Base-by-base conservation (phyloP, 2,888 invertebrate species). In the Choristoneura rosaceana region DNA sequence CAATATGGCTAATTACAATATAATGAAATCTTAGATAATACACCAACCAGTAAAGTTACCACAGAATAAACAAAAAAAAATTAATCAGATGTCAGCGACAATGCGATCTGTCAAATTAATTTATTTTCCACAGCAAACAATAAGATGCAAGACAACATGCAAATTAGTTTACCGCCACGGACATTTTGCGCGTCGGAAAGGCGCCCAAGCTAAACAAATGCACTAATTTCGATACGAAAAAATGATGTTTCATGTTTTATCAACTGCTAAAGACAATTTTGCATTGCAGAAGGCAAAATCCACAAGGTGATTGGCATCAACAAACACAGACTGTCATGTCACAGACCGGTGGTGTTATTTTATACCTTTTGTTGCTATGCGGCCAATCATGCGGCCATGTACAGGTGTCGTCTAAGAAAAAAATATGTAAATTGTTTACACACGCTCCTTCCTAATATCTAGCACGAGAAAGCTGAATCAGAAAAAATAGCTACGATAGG, bases 301-400 rank as follows among this genome's bases (percentile, higher is more conserved):
- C 62, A 71, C 71, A 71, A 58, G 55, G 47, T 71, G 71, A 71
- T 71, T 71, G 71, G 67, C 71, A 59, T 71, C 62, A 63, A 67
- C 71, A 71, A 71, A 71, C 62, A 71, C 58, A 62, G 12, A 25
- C 10, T 55, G 55, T 55, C 12, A 25, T 55, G 55, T 25, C 55
- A 55, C 55, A 55, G 25, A 4, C 10, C 10, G 12, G 55, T 25
- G 17, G 7, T 17, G 52, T 52, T 52, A 52, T 15, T 52, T 55
- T 25, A 25, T 55, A 17, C 25, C 14, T n/a, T 25, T 10, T 55
- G 25, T 55, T 55, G 55, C n/a, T n/a, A n/a, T n/a, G n/a, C n/a
- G n/a, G n/a, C n/a, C n/a, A n/a, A n/a, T n/a, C n/a, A n/a, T n/a
- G n/a, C n/a, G n/a, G n/a, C 25, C 10, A 55, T 55, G 55, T 25